Evolutionary conservation across 2,888 invertebrate species (phyloP), one percentile per base, ranked within the genome.

Genomic region (Nineta flava): DNA sequence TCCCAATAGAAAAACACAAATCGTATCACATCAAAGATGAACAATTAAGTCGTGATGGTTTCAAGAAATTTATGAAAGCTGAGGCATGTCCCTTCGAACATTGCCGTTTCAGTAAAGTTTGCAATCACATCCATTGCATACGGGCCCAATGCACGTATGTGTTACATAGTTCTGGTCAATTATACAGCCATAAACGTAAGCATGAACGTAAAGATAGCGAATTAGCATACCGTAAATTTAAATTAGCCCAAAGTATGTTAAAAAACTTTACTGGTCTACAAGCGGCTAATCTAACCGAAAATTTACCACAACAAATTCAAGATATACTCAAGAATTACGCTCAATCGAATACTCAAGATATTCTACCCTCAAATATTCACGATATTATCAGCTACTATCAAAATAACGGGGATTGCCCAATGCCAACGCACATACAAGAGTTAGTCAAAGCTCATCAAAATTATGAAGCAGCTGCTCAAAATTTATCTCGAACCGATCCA

Each of bases 91-190:
- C 87, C 0, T 96, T 88, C 69, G 81, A 87, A 35, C 84, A 83
- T 58, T 97, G 97, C 65, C 79, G 92, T 51, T 96, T 94, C 68
- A 94, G 94, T 38, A 80, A 87, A 52, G 87, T 93, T 46, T 92
- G 92, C 74, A 97, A 97, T 71, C 97, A 97, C 68, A 97, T 96
- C 57, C 97, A 97, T 70, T 97, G 97, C 71, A 95, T 97, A 58
- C 75, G 96, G 53, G 86, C 88, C 2, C 87, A 87, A 53, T 97
- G 97, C 71, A 87, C 85, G 65, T 96, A 95, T 65, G 95, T 97
- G 3, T 74, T 97, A 54, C 96, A 97, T 64, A 94, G 94, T 34
- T 92, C 93, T 62, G 92, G 94, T 47, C 96, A 97, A 66, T 80
- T 97, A 56, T 90, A 93, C 67, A 93, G 95, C 9, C 97, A 97